Conservation (phyloP, 2,888 invertebrate genomes). For the Alloscopus bannaensis region DNA sequence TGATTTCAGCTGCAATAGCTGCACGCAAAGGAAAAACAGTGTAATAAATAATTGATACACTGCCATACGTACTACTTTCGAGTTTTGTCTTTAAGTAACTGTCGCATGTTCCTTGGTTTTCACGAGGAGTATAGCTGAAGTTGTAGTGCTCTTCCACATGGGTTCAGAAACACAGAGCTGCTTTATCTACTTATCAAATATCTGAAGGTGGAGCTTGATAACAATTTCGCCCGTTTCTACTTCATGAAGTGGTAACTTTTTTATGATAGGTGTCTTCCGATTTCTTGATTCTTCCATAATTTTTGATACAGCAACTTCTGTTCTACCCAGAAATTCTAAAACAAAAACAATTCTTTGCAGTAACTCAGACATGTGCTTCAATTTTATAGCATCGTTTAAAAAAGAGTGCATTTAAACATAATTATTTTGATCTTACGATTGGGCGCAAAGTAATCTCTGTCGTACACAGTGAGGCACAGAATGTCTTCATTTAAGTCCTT, state of each 20-base stretch:
- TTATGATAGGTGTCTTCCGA: constrained; percentile 81
- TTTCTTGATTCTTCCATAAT: constrained; percentile 79
- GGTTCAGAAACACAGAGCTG: too few species aligned
- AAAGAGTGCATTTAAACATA: constrained; percentile 23
- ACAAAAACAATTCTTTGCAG: too few species aligned
- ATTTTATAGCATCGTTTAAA: too few species aligned
- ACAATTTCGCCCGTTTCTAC: constrained; percentile 83
- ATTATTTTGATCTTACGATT: constrained; percentile 79
- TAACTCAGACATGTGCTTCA: too few species aligned
- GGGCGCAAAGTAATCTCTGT: constrained; percentile 83
- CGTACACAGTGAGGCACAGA: constrained; percentile 83
- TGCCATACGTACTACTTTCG: too few species aligned
- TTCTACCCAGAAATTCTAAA: constrained; percentile 83
- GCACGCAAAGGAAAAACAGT: too few species aligned
- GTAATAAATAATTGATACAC: too few species aligned
- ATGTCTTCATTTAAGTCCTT: constrained; percentile 83
- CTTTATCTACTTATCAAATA: constrained; percentile 78
- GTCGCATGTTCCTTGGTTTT: too few species aligned
- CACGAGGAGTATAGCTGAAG: too few species aligned
- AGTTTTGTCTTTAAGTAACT: too few species aligned
- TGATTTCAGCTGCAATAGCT: too few species aligned
- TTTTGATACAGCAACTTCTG: constrained; percentile 82
- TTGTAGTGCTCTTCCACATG: too few species aligned
- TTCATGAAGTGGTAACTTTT: constrained; percentile 81
- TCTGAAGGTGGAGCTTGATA: constrained; percentile 83